Evolutionary conservation across 2,888 invertebrate species (phyloP).

Genomic region (Petrolisthes manimaculis): DNA sequence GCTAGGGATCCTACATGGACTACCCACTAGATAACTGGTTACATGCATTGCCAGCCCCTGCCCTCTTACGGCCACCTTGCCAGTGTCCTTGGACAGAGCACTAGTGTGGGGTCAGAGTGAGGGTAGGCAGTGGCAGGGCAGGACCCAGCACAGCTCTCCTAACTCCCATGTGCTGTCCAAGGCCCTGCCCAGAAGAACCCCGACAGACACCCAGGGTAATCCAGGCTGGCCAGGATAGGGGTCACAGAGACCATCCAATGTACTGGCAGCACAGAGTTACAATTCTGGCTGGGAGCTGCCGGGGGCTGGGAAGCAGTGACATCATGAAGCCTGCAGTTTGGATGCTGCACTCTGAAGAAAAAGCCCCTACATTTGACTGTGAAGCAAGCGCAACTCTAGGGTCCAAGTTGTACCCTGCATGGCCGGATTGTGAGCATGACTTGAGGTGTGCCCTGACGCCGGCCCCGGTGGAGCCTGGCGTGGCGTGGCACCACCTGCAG

Average conservation of each 20-base stretch:
- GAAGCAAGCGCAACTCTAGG: slow-evolving; percentile 66
- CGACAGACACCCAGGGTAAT: slow-evolving; percentile 45
- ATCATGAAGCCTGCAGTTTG: slow-evolving; percentile 65
- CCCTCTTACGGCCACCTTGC: slow-evolving; percentile 40
- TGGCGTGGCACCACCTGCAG: slow-evolving; percentile 54
- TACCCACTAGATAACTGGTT: slow-evolving; percentile 65
- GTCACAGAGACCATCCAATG: slow-evolving; percentile 14
- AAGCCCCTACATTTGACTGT: slow-evolving; percentile 66
- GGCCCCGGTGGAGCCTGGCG: slow-evolving; percentile 35
- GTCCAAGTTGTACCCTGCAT: slow-evolving; percentile 65
- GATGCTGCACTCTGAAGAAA: slow-evolving; percentile 65
- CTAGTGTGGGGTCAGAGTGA: slow-evolving; percentile 38
- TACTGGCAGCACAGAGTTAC: not conserved
- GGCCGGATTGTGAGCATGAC: slow-evolving; percentile 65
- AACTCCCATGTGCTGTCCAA: slow-evolving; percentile 45
- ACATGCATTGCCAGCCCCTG: slow-evolving; percentile 60
- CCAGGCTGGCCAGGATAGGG: slow-evolving; percentile 37
- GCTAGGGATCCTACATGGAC: slow-evolving; percentile 63
- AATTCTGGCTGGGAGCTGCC: slow-evolving; percentile 51
- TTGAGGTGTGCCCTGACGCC: slow-evolving; percentile 54
- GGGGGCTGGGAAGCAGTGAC: slow-evolving; percentile 65
- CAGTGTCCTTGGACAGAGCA: slow-evolving; percentile 25
- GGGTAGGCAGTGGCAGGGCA: slow-evolving; percentile 55
- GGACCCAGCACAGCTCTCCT: slow-evolving; percentile 54
- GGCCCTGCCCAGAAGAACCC: slow-evolving; percentile 59